Base-by-base conservation (phyloP, 2,888 invertebrate species). In the Anagyrus pseudococci region DNA sequence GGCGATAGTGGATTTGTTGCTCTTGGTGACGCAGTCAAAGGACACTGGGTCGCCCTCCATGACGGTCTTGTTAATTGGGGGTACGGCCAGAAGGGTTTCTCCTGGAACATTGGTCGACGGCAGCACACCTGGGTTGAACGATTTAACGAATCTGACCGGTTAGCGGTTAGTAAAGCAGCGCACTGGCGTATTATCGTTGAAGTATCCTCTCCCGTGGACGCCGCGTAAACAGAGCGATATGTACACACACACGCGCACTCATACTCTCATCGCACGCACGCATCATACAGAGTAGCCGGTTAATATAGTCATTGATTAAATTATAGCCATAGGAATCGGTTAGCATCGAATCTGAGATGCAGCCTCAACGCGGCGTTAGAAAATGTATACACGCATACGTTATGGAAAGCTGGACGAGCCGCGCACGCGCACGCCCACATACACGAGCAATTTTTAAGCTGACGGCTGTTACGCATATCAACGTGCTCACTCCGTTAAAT, bases 21-120 rank as follows among this genome's bases (percentile, higher is more conserved):
- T 89, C 80, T 92, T 92, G 52, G 93, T 89, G 60, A 89, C 86
- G 79, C 96, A 96, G 66, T 90, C 88, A 71, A 96, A 89, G 76
- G 89, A 88, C 0, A 91, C 93, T 64, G 90, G 86, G 70, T 91
- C 89, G 6, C 93, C 93, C 81, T 96, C 94, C 83, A 91, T 85
- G 55, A 91, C 89, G 2, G 96, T 96, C 80, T 88, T 88, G 82
- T 97, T 96, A 72, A 91, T 87, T 4, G 96, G 96, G 44, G 94
- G 93, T 62, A 91, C 89, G 72, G 90, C 91, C 74, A 97, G 89
- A 55, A 95, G 85, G 67, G 93, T 94, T 68, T 94, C 93, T 74
- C 95, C 95, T 94, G 83, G 68, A 82, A 80, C 75, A 78, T 70
- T 73, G 73, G 73, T 71, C 70, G 77, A 69, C 75, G 77, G 76